These are phyloP conservation scores for Pseudomyrmex flavicornis DNA, from an alignment of 1,140 invertebrate genomes.

Conservation along the genomic window DNA sequence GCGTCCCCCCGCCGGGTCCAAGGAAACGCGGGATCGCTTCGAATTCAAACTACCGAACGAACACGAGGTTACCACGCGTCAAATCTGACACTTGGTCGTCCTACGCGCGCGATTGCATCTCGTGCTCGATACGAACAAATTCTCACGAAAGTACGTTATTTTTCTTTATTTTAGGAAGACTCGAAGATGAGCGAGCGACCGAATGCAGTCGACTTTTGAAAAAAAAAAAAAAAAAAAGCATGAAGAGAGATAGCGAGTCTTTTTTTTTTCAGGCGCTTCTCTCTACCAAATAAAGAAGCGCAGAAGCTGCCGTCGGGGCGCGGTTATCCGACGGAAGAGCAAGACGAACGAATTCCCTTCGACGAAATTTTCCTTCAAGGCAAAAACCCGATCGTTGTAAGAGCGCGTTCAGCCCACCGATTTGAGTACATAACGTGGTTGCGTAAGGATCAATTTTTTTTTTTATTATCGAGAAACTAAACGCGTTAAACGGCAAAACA, in stretches of 20 bases:
- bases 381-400: background rate
- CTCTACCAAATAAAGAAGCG: too few species aligned
- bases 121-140: background rate
- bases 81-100: constrained; percentile 82
- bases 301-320: background rate
- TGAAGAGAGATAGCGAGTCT: background rate
- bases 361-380: background rate
- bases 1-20: constrained; percentile 76
- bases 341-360: background rate
- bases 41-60: constrained; percentile 86
- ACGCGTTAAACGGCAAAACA: constrained; percentile 29
- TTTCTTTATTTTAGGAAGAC: background rate
- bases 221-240: too few species aligned
- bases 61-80: constrained; percentile 86
- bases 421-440: too few species aligned
- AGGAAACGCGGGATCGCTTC: constrained; percentile 86
- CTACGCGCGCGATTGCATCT: constrained; percentile 8
- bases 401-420: too few species aligned
- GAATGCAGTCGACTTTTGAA: background rate
- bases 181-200: background rate
- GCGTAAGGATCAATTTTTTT: background rate
- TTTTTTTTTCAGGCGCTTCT: background rate
- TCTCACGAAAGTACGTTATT: background rate
- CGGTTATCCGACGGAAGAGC: background rate
- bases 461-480: constrained; percentile 21